These are phyloP conservation scores for Pocota personata DNA, from an alignment of 2,888 invertebrate genomes.

Conservation along the genomic window DNA sequence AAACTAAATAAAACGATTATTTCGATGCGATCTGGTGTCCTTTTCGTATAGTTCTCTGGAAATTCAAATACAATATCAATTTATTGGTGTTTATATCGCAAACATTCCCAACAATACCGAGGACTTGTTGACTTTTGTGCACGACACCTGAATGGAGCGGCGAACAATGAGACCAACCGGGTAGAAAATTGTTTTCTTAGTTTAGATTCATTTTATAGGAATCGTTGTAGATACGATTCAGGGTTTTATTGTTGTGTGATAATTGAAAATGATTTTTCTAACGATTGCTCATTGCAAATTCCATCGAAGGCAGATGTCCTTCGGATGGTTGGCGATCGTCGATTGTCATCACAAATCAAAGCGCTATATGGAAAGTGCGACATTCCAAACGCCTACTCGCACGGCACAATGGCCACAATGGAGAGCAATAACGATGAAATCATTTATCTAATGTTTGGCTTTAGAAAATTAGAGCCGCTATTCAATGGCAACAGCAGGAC, in stretches of 20 bases:
- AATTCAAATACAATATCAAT: conserved; percentile 65
- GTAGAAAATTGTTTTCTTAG: conserved; percentile 56
- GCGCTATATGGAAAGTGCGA: conserved; percentile 29
- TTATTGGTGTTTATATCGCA: conserved; percentile 65
- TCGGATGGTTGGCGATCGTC: conserved; percentile 29
- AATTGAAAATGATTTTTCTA: conserved; percentile 51
- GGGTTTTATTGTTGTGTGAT: conserved; percentile 42
- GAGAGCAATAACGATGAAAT: conserved; percentile 59
- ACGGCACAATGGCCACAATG: conserved; percentile 49
- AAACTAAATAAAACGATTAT: conserved; percentile 53
- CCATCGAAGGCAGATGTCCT: conserved; percentile 66
- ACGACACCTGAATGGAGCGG: conserved; percentile 56
- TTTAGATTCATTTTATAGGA: background rate
- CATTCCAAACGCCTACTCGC: conserved; percentile 62
- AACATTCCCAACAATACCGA: conserved; percentile 48
- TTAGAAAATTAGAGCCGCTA: conserved; percentile 71
- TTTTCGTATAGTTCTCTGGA: conserved; percentile 19
- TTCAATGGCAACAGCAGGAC: conserved; percentile 61
- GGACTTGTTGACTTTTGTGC: conserved; percentile 62
- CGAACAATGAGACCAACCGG: conserved; percentile 47
- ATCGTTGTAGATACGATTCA: background rate
- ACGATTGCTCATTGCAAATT: conserved; percentile 51
- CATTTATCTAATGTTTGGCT: conserved; percentile 73
- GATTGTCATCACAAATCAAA: conserved; percentile 66
- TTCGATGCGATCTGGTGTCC: conserved; percentile 48